Evolutionary conservation across 2,888 invertebrate species (phyloP), one percentile per base, ranked within the genome.

Genomic region (Argyresthia albistria): DNA sequence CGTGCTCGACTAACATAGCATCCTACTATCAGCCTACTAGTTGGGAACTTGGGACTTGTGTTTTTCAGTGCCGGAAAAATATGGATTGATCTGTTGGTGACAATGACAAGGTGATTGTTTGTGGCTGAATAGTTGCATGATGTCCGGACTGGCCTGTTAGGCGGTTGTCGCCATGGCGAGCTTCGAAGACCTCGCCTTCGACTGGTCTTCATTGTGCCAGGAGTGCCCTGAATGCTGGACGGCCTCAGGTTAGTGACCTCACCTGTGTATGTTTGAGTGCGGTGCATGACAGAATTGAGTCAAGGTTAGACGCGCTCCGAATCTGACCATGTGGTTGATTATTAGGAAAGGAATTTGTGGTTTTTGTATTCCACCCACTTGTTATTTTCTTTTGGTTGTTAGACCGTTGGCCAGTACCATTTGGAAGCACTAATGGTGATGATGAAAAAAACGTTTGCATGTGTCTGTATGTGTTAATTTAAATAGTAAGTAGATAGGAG

Each of bases 191-290:
- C 86, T 92, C 63, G 82, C 90, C 67, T 86, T 88, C 70, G 92
- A 92, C 72, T 92, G 92, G 92, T 86, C 87, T 60, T 80, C 89
- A 71, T 84, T 92, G 54, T 89, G 90, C 69, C 89, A 90, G 76
- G 90, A 90, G 59, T 89, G 89, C 59, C 80, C 89, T 25, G 89
- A 90, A 61, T 89, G 89, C 73, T 91, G 91, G 91, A 90, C 90
- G 37, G 66, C 79, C 36, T 82, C 89, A 82, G 92, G 92, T 92
- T 67, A 88, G 88, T 67, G 67, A 71, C 61, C 36, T 25, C 36
- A 37, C 37, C 10, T 48, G 4, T 37, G 15, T 37, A 48, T 36
- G 10, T 37, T 37, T 14, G 45, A 9, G 45, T 2, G 25, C 25
- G 25, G 25, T 25, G 25, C 25, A 36, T 36, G 14, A 35, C 39